These are phyloP conservation scores for Cylloceria caligata DNA, from an alignment of 2,888 invertebrate genomes.

Conservation along the genomic window DNA sequence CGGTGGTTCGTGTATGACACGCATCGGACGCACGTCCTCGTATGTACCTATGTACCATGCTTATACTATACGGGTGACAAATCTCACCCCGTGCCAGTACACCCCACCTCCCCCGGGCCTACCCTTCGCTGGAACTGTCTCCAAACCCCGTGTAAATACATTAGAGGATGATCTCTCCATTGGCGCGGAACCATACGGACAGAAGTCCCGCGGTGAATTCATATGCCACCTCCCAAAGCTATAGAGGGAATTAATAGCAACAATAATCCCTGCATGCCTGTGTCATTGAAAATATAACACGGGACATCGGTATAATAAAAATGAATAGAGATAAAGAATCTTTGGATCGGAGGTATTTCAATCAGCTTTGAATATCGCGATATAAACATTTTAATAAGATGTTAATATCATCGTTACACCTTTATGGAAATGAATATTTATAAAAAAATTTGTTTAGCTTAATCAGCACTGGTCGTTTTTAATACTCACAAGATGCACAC, in stretches of 20 bases:
- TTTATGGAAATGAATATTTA: background rate
- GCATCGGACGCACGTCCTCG: slow-evolving; percentile 75
- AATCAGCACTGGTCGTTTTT: too few species aligned
- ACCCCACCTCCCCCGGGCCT: slow-evolving; percentile 54
- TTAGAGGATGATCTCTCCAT: slow-evolving; percentile 84
- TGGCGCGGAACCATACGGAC: slow-evolving; percentile 74
- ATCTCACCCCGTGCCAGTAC: slow-evolving; percentile 80
- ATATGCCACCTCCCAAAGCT: slow-evolving; percentile 49
- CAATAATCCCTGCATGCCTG: slow-evolving; percentile 41
- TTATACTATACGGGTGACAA: slow-evolving; percentile 80
- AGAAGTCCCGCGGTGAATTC: slow-evolving; percentile 55
- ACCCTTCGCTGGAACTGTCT: slow-evolving; percentile 73
- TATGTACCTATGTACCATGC: slow-evolving; percentile 35
- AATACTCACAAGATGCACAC: too few species aligned
- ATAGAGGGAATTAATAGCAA: slow-evolving; percentile 60
- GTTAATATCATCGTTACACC: background rate
- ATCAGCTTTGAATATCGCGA: background rate
- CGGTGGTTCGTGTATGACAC: slow-evolving; percentile 83
- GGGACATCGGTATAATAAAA: slow-evolving; percentile 20
- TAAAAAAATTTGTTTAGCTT: too few species aligned
- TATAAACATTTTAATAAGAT: background rate
- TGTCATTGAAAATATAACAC: slow-evolving; percentile 32
- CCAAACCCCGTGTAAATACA: slow-evolving; percentile 83
- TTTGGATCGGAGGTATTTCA: background rate
- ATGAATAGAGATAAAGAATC: slow-evolving; percentile 25